A percentile compares a stretch with the other conserved stretches of the same genome.
These are phyloP conservation scores for Sitophilus oryzae DNA, from an alignment of 1,140 invertebrate genomes.

Conservation along the genomic window DNA sequence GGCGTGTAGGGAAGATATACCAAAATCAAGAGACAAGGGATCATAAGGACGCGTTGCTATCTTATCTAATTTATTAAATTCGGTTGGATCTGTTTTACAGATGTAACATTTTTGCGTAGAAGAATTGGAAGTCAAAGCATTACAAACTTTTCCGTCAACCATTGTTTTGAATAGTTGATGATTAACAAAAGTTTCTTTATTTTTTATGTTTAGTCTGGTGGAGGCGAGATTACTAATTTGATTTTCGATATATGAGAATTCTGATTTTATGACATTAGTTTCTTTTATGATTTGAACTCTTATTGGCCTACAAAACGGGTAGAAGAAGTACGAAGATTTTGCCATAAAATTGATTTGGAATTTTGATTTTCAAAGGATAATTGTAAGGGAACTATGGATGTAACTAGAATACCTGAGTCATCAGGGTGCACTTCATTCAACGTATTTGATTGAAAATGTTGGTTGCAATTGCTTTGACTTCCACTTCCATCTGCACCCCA, in stretches of 20 bases:
- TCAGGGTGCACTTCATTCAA: neutral
- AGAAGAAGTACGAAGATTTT: conserved; percentile 26
- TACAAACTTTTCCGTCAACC: conserved; percentile 39
- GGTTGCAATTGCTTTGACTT: no score
- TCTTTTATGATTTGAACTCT: conserved; percentile 30
- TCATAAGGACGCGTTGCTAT: neutral
- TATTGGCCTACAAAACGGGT: conserved; percentile 26
- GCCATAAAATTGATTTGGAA: conserved; percentile 23
- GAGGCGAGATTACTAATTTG: conserved; percentile 7
- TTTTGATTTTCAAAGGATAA: neutral
- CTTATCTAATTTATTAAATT: conserved; percentile 27
- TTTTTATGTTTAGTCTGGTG: neutral
- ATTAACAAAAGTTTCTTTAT: conserved; percentile 10
- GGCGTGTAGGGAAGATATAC: conserved; percentile 16
- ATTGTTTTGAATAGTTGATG: conserved; percentile 33
- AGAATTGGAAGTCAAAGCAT: conserved; percentile 31
- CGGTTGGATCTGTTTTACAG: conserved; percentile 29
- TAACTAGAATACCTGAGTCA: conserved; percentile 25
- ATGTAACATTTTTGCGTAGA: conserved; percentile 29
- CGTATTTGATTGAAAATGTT: conserved; percentile 26
- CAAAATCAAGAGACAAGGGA: neutral
- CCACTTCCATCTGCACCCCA: conserved; percentile 28
- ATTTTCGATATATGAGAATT: conserved; percentile 23
- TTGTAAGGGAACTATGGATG: conserved; percentile 21
- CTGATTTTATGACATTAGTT: conserved; percentile 20